phyloP scores from a whole-genome alignment of 2,797 vertebrate species.

The Crocodylus rhombifer region DNA sequence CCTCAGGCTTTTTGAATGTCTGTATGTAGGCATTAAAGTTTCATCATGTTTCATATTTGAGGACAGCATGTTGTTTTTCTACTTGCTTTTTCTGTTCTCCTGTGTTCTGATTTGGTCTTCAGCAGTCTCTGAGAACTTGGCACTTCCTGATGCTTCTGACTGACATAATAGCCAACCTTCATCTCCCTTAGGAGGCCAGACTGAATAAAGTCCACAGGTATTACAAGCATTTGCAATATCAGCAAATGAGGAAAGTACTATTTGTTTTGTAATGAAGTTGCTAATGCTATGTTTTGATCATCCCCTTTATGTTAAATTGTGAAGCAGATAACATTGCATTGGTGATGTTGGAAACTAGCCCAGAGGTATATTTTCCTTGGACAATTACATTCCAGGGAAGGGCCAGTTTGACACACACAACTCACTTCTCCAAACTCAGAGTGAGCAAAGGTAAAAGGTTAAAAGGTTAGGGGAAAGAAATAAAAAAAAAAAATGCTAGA shows the following conservation, averaged over 20 bases:
- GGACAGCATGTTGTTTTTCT: no score
- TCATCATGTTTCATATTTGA: not conserved
- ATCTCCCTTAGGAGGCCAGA: not conserved
- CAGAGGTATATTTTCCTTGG: not conserved
- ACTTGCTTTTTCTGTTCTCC: no score
- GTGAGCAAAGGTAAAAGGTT: not conserved
- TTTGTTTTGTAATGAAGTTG: not conserved
- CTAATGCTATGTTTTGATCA: not conserved
- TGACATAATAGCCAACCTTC: not conserved
- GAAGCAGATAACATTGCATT: rapidly evolving
- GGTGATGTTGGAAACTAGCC: not conserved
- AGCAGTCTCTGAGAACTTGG: not conserved
- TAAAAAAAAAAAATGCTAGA: rapidly evolving
- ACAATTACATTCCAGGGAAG: not conserved
- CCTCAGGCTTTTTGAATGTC: no score
- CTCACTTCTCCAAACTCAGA: not conserved
- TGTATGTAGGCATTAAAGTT: no score
- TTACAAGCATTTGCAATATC: not conserved
- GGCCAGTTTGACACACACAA: not conserved
- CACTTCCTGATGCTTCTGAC: not conserved
- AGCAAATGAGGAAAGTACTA: not conserved
- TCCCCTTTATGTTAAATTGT: not conserved
- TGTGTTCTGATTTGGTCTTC: not conserved
- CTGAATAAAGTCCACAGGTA: not conserved
- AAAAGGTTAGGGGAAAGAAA: not conserved